phyloP scores from a whole-genome alignment of 2,888 invertebrate genomes.

The Griposia aprilina region DNA sequence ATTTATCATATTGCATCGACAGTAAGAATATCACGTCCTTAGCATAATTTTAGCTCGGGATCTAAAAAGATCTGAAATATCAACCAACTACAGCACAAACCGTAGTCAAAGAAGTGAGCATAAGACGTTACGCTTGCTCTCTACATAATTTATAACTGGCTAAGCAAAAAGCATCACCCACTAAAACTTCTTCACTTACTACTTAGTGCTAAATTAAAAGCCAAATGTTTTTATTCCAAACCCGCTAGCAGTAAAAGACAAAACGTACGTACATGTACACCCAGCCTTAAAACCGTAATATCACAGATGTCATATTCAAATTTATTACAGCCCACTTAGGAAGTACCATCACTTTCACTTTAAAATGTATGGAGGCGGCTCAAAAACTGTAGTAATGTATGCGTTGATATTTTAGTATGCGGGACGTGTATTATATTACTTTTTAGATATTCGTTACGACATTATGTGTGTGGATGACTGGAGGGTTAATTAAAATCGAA shows the following conservation, averaged over 20 bases:
- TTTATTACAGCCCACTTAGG: constrained; percentile 63
- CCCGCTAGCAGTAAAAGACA: constrained; percentile 19
- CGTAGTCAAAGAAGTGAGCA: no score
- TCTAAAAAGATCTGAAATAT: neutral
- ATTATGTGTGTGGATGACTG: constrained; percentile 9
- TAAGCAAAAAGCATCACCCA: neutral
- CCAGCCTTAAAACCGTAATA: constrained; percentile 47
- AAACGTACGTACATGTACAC: constrained; percentile 27
- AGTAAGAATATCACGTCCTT: neutral
- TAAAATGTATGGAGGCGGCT: constrained; percentile 55
- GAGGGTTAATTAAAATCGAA: constrained; percentile 28
- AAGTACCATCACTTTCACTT: constrained; percentile 63
- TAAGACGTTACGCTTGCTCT: neutral
- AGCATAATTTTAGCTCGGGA: neutral
- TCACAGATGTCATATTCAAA: constrained; percentile 64
- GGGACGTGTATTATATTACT: constrained; percentile 43
- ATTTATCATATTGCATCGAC: neutral
- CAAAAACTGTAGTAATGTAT: constrained; percentile 58
- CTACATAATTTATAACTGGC: no score
- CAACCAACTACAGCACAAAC: no score
- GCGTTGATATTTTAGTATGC: constrained; percentile 55
- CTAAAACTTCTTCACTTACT: neutral
- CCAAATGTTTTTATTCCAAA: constrained; percentile 16
- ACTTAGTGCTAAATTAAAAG: neutral
- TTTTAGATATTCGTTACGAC: constrained; percentile 43